Conservation (phyloP, 1,140 invertebrate genomes). For the Caenorhabditis inopinata region DNA sequence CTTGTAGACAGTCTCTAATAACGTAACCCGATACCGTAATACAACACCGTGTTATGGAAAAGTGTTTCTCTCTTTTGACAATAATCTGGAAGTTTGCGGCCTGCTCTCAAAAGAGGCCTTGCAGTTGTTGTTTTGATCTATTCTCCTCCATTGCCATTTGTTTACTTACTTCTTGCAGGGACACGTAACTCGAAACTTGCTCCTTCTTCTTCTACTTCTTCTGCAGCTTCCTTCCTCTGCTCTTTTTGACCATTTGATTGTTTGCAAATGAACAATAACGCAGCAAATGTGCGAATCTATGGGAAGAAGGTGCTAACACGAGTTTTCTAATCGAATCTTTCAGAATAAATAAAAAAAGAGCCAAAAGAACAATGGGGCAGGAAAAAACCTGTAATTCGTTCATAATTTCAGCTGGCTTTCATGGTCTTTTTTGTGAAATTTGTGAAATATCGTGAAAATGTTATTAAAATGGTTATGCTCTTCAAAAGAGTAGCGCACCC, state of each 20-base stretch:
- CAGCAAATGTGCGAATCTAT: neutral
- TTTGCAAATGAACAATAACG: neutral
- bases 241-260: neutral
- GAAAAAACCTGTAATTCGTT: too few species aligned
- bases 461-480: too few species aligned
- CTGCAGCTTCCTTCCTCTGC: too few species aligned
- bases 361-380: neutral
- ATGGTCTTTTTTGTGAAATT: too few species aligned
- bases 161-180: neutral
- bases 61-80: slow-evolving; percentile 11
- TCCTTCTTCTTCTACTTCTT: too few species aligned
- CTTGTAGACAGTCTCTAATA: slow-evolving; percentile 5
- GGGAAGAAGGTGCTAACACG: neutral
- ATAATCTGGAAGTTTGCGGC: neutral
- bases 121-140: neutral
- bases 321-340: too few species aligned
- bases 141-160: neutral
- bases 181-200: slow-evolving; percentile 22
- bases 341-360: too few species aligned
- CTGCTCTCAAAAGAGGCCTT: neutral
- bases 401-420: too few species aligned
- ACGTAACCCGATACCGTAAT: slow-evolving; percentile 19
- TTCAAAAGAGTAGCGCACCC: too few species aligned
- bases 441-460: too few species aligned
- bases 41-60: slow-evolving; percentile 2